Conservation (phyloP, 2,888 invertebrate species). For the Drosophila siamana region DNA sequence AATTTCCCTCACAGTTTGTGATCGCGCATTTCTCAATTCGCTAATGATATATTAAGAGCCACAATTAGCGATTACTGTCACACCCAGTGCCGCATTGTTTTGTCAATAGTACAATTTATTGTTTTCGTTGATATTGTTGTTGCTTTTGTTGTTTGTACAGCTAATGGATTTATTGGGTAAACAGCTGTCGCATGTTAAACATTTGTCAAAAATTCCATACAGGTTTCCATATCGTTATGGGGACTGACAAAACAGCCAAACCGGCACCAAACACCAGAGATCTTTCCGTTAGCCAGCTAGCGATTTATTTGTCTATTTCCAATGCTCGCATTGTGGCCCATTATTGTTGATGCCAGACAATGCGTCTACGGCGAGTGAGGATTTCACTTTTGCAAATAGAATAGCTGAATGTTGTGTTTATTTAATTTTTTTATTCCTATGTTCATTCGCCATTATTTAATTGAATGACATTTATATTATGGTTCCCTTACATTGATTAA, state of each 20-base stretch:
- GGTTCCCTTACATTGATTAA: not conserved
- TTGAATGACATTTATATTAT: no score
- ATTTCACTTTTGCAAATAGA: conserved; percentile 4
- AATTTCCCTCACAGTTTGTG: not conserved
- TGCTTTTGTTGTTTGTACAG: conserved; percentile 64
- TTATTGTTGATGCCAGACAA: conserved; percentile 36
- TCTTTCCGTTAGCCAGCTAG: conserved; percentile 13
- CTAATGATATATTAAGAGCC: conserved; percentile 66
- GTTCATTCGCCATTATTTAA: no score
- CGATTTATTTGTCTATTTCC: conserved; percentile 34
- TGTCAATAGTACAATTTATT: conserved; percentile 63
- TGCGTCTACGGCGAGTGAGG: conserved; percentile 21
- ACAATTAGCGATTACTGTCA: conserved; percentile 72
- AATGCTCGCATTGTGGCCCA: conserved; percentile 9
- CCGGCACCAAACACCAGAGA: conserved; percentile 42
- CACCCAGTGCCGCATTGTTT: conserved; percentile 68
- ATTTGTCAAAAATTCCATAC: conserved; percentile 75
- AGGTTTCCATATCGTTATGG: conserved; percentile 51
- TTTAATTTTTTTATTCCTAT: no score
- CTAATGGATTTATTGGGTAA: conserved; percentile 80
- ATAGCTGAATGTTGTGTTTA: no score
- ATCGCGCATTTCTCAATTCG: conserved; percentile 29
- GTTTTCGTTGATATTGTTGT: conserved; percentile 38
- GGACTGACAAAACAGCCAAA: conserved; percentile 42
- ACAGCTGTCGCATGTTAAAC: conserved; percentile 75